phyloP scores from a whole-genome alignment of 2,113 vertebrate genomes.

The Corythornis vintsioides region DNA sequence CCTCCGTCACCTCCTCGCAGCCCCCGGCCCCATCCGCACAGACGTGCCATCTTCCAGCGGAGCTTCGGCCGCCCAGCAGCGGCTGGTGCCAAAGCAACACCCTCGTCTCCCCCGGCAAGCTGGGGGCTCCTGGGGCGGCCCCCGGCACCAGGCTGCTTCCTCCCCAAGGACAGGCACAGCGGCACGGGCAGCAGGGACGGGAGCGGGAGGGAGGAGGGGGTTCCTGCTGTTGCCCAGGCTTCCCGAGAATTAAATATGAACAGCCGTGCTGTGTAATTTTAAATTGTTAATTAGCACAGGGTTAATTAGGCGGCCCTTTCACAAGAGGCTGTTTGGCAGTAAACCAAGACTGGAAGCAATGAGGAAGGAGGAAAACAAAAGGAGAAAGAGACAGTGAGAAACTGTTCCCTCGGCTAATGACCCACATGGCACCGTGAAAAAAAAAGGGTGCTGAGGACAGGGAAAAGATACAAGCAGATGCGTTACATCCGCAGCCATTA shows the following conservation, averaged over 20 bases:
- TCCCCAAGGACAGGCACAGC: background rate
- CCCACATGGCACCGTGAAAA: slow-evolving; percentile 3
- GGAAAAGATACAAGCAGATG: background rate
- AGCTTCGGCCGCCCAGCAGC: fast-evolving
- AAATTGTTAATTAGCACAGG: slow-evolving; percentile 98
- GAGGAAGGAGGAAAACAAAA: slow-evolving; percentile 74
- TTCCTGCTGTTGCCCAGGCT: slow-evolving; percentile 76
- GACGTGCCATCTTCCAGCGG: background rate
- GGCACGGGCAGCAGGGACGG: slow-evolving; percentile 25
- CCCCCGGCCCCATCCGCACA: background rate
- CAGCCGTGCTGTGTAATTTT: slow-evolving; percentile 93
- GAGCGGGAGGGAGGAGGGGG: slow-evolving; percentile 58
- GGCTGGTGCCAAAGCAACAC: background rate
- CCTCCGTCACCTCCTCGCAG: background rate
- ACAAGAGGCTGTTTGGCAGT: slow-evolving; percentile 84
- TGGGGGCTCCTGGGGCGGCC: background rate
- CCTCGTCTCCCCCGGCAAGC: background rate
- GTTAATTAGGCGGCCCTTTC: slow-evolving; percentile 95
- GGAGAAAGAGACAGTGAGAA: slow-evolving; percentile 69
- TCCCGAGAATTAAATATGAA: slow-evolving; percentile 89
- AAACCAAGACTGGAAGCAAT: slow-evolving; percentile 81
- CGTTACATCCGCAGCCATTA: background rate
- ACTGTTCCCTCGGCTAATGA: slow-evolving; percentile 68
- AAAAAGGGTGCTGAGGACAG: background rate
- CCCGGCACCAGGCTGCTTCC: background rate